Conservation (phyloP, 2,113 vertebrate genomes). For the Melierax canorus region DNA sequence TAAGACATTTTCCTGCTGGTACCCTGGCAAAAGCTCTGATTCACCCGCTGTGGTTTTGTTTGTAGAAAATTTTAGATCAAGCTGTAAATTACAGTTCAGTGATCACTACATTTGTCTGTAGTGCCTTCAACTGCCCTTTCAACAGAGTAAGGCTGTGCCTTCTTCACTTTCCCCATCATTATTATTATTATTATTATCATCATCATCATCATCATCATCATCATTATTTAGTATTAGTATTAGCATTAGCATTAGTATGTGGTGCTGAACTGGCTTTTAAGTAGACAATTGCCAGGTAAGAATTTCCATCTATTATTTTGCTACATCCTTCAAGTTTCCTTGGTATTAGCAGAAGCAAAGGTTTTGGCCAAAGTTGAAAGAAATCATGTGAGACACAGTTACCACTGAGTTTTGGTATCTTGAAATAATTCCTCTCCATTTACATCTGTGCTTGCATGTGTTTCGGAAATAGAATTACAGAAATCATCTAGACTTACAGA, state of each 20-base stretch:
- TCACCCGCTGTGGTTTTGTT: not conserved
- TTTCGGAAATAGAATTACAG: not conserved
- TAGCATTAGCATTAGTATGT: too few species aligned
- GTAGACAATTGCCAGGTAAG: not conserved
- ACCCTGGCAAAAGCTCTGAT: not conserved
- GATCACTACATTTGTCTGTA: not conserved
- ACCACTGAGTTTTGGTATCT: not conserved
- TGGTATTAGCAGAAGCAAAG: not conserved
- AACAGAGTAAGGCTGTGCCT: not conserved
- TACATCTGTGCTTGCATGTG: not conserved
- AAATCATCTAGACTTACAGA: not conserved
- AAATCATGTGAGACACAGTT: not conserved
- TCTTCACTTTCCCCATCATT: not conserved
- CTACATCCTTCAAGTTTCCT: not conserved
- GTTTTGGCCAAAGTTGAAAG: not conserved
- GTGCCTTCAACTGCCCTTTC: not conserved
- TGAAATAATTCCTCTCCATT: not conserved
- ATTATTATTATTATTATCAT: not conserved
- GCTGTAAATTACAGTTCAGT: not conserved
- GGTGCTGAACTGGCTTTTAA: not conserved
- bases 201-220: too few species aligned
- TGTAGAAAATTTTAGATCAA: not conserved
- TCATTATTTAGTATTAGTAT: too few species aligned
- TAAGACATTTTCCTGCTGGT: not conserved
- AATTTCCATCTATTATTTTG: conserved; percentile 5